These are phyloP conservation scores for Isaurus tuberculatus DNA, from an alignment of 92 coral and sea anemone genomes.

Conservation along the genomic window DNA sequence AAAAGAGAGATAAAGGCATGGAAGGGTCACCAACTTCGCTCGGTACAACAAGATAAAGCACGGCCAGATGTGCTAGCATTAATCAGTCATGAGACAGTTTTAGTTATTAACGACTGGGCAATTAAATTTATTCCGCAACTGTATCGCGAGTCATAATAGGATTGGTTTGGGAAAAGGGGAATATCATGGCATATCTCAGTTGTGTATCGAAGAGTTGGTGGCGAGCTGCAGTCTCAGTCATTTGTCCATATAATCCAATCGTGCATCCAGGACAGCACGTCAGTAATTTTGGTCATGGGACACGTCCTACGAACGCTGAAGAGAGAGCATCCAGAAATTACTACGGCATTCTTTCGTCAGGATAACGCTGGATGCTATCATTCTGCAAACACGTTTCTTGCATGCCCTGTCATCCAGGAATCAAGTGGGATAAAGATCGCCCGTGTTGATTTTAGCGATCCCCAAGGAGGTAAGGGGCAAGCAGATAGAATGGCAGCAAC, in stretches of 20 bases:
- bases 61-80: not conserved
- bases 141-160: not conserved
- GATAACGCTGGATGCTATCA: not conserved
- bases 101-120: not conserved
- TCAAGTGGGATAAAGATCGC: not conserved
- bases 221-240: not conserved
- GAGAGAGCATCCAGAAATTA: not conserved
- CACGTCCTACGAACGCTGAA: not conserved
- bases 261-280: not conserved
- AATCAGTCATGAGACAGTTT: not conserved
- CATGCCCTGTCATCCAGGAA: not conserved
- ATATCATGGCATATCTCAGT: not conserved
- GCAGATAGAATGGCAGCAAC: conserved; percentile 3
- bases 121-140: not conserved
- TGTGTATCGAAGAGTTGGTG: not conserved
- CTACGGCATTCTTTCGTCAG: not conserved
- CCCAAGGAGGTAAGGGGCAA: not conserved
- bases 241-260: not conserved
- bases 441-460: not conserved
- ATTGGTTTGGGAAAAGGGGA: conserved; percentile 5
- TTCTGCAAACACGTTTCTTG: not conserved
- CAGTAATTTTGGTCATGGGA: not conserved
- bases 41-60: not conserved
- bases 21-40: conserved; percentile 1
- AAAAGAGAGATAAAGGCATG: not conserved